Conservation (phyloP, 2,888 invertebrate species). For the Physocephala rufipes region DNA sequence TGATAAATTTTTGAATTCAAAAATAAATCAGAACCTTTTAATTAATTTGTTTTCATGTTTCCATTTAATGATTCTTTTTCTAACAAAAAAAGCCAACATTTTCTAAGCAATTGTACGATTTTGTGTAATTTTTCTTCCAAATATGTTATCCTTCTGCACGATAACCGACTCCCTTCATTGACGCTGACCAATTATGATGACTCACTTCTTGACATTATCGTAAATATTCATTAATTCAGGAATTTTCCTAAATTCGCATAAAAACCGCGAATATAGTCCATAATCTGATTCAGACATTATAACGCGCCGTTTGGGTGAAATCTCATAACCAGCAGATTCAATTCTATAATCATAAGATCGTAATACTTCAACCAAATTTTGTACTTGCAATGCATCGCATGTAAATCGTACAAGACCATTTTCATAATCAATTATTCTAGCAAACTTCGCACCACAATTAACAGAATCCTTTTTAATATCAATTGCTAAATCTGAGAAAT, state of each 20-base stretch:
- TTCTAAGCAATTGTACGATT: background rate
- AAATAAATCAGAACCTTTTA: too few relatives aligned
- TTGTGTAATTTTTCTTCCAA: background rate
- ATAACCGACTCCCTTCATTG: background rate
- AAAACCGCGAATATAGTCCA: slow-evolving; percentile 46
- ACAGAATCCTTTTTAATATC: slow-evolving; percentile 45
- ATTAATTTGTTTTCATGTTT: too few relatives aligned
- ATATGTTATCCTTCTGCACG: background rate
- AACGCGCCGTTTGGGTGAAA: slow-evolving; percentile 43
- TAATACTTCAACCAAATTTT: slow-evolving; percentile 42
- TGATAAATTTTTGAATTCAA: too few relatives aligned
- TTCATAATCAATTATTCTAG: slow-evolving; percentile 43
- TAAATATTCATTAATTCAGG: slow-evolving; percentile 49
- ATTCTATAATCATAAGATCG: slow-evolving; percentile 46
- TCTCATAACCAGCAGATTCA: slow-evolving; percentile 45
- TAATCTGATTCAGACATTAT: slow-evolving; percentile 38
- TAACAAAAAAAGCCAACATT: background rate
- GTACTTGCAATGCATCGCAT: slow-evolving; percentile 46
- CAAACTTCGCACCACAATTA: slow-evolving; percentile 45
- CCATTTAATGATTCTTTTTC: too few relatives aligned
- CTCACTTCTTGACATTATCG: slow-evolving; percentile 53
- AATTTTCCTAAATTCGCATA: slow-evolving; percentile 42
- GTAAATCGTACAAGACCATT: slow-evolving; percentile 48
- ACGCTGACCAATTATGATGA: too few relatives aligned
- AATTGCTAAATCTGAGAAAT: slow-evolving; percentile 40